Evolutionary conservation across 2,113 vertebrate genomes (phyloP).

Genomic region (Myanophis thanlyinensis): DNA sequence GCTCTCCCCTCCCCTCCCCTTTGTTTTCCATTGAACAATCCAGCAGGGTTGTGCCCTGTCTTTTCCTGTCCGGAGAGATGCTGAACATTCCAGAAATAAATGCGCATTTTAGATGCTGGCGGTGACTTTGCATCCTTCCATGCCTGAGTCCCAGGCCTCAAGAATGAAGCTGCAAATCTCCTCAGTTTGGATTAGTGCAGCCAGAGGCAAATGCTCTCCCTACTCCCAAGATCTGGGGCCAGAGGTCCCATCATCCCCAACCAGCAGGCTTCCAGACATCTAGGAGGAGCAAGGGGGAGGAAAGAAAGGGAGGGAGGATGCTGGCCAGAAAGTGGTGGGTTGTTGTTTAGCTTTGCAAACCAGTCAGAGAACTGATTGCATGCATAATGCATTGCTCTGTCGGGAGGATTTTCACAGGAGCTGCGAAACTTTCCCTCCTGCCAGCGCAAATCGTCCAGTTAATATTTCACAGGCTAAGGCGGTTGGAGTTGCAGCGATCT

Average conservation of each 20-base stretch:
- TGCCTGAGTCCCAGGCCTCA: background rate
- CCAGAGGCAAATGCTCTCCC: background rate
- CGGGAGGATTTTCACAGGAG: background rate
- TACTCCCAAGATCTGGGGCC: background rate
- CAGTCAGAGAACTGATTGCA: background rate
- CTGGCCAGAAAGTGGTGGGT: background rate
- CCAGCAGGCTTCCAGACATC: background rate
- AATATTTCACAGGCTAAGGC: background rate
- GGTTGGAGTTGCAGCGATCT: background rate
- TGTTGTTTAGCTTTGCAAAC: background rate
- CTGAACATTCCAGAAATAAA: conserved; percentile 1
- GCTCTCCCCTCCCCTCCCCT: background rate
- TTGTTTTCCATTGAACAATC: conserved; percentile 13
- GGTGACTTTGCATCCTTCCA: background rate
- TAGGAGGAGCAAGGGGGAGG: background rate
- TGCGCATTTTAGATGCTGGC: background rate
- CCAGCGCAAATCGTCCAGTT: background rate
- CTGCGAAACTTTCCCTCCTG: background rate
- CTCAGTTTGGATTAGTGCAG: background rate
- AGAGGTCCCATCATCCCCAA: background rate
- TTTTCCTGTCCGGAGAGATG: background rate
- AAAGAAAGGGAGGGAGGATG: background rate
- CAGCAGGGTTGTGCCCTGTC: background rate
- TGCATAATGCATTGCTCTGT: background rate
- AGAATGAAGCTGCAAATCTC: background rate